These are phyloP conservation scores for Zygaena filipendulae DNA, from an alignment of 2,888 invertebrate species.

Conservation along the genomic window DNA sequence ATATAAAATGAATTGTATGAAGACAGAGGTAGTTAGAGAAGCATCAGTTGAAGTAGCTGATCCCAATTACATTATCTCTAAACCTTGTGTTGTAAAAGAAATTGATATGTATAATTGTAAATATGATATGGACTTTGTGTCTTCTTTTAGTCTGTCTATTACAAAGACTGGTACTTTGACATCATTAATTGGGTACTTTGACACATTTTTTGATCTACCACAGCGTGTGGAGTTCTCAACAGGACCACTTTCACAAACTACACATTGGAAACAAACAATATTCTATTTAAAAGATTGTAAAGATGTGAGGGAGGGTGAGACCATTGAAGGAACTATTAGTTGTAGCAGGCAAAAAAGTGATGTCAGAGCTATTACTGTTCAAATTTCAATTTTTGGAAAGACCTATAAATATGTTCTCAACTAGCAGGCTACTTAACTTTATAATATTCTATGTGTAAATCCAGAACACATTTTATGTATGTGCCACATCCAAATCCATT, in stretches of 20 bases:
- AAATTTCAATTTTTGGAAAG: constrained; percentile 72
- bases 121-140: constrained; percentile 75
- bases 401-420: constrained; percentile 73
- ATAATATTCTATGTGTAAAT: too few species aligned
- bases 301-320: constrained; percentile 74
- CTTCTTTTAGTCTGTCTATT: constrained; percentile 75
- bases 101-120: constrained; percentile 82
- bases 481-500: too few species aligned
- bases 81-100: constrained; percentile 72
- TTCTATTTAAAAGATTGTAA: constrained; percentile 84
- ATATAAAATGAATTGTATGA: constrained; percentile 93
- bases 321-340: constrained; percentile 73
- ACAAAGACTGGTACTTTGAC: constrained; percentile 76
- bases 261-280: constrained; percentile 96
- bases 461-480: too few species aligned
- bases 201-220: constrained; percentile 83
- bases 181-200: constrained; percentile 91
- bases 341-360: constrained; percentile 80
- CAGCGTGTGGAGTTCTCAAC: constrained; percentile 79
- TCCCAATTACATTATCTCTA: constrained; percentile 72
- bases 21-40: constrained; percentile 83
- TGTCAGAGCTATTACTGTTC: constrained; percentile 77
- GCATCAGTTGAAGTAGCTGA: constrained; percentile 65
- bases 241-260: constrained; percentile 76
- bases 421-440: too few species aligned